Evolutionary conservation across 1,140 invertebrate species (phyloP).

Genomic region (Listronotus bonariensis): DNA sequence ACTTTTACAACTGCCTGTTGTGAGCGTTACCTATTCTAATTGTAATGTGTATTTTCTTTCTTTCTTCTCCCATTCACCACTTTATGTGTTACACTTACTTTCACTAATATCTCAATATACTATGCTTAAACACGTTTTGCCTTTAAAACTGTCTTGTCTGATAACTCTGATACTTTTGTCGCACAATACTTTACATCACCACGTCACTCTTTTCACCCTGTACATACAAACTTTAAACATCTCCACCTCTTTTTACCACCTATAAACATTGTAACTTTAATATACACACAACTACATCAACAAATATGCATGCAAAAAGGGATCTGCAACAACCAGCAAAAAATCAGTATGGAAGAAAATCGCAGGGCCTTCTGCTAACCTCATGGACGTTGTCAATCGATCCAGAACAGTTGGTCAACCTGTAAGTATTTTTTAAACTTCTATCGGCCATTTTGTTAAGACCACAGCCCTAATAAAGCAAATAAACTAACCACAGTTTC

Average conservation of each 20-base stretch:
- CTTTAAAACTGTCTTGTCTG: too few species aligned
- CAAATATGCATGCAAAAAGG: slow-evolving; percentile 38
- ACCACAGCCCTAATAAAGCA: too few species aligned
- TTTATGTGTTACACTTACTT: not conserved
- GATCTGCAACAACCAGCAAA: slow-evolving; percentile 42
- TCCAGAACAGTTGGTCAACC: slow-evolving; percentile 62
- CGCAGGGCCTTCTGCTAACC: slow-evolving; percentile 60
- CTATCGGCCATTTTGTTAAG: too few species aligned
- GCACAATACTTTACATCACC: too few species aligned
- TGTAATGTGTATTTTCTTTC: slow-evolving; percentile 22
- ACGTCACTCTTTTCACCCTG: too few species aligned
- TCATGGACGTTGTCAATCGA: slow-evolving; percentile 62
- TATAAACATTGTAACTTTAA: slow-evolving; percentile 4
- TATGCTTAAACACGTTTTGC: not conserved
- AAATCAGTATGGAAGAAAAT: slow-evolving; percentile 66
- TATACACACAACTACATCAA: slow-evolving; percentile 9
- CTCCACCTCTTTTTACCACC: not conserved
- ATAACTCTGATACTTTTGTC: too few species aligned
- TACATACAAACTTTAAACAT: too few species aligned
- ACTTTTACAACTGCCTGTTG: slow-evolving; percentile 42
- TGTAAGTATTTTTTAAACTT: not conserved
- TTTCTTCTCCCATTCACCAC: slow-evolving; percentile 12
- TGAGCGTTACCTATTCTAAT: slow-evolving; percentile 6
- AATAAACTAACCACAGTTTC: too few species aligned
- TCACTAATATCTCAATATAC: not conserved